Percentiles rank a stretch among this genome's conserved stretches.
These are phyloP conservation scores for Hypercompe scribonia DNA, from an alignment of 2,888 invertebrate genomes.

Conservation along the genomic window DNA sequence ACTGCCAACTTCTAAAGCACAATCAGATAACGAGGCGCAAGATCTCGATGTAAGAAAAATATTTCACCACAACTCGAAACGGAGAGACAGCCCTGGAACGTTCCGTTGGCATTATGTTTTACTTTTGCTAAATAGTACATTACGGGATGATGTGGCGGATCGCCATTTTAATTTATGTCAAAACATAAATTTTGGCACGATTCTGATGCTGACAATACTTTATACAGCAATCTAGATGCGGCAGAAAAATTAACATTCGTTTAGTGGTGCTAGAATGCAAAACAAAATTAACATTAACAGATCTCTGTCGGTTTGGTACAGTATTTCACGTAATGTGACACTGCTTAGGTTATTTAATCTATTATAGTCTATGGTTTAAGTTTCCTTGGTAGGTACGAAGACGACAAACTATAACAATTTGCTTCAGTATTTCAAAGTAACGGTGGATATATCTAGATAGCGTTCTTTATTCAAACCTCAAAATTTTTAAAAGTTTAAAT, in stretches of 20 bases:
- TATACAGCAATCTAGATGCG: conserved; percentile 29
- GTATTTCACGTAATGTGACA: not conserved
- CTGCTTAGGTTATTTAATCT: not conserved
- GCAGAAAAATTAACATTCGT: conserved; percentile 13
- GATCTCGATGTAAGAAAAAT: no score
- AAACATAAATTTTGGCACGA: conserved; percentile 31
- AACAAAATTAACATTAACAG: not conserved
- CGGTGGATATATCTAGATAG: no score
- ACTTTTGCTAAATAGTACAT: conserved; percentile 44
- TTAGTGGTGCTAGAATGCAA: not conserved
- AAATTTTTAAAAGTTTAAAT: no score
- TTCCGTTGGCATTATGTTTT: conserved; percentile 28
- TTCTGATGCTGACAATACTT: conserved; percentile 32
- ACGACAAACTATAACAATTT: no score
- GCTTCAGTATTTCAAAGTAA: no score
- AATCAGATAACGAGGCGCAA: no score
- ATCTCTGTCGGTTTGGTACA: not conserved
- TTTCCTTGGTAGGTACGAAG: no score
- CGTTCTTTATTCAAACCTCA: no score
- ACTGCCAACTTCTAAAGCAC: no score
- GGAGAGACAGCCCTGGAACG: conserved; percentile 34
- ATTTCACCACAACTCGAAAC: not conserved
- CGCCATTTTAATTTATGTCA: conserved; percentile 44
- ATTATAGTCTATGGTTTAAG: not conserved
- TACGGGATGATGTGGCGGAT: conserved; percentile 33